Conservation (phyloP, 1,140 invertebrate species). For the Steinernema feltiae region DNA sequence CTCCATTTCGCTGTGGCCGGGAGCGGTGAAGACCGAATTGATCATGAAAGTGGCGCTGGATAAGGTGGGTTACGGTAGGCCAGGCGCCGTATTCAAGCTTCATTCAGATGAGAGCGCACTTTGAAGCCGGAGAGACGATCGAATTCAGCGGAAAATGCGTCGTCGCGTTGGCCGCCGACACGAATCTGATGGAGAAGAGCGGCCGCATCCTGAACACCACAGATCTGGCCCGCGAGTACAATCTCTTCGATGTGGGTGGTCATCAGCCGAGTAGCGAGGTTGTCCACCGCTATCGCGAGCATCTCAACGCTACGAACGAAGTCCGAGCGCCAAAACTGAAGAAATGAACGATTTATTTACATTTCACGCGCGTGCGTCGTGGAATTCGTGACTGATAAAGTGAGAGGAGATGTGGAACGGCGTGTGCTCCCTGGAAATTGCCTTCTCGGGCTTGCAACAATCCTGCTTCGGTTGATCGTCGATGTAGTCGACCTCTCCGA, state of each 20-base stretch:
- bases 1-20: slow-evolving; percentile 61
- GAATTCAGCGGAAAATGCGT: slow-evolving; percentile 58
- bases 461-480: neutral
- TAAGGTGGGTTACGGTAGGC: neutral
- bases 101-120: slow-evolving; percentile 25
- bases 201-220: slow-evolving; percentile 54
- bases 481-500: neutral
- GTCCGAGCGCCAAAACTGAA: neutral
- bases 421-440: neutral
- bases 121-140: slow-evolving; percentile 50
- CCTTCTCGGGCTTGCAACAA: neutral
- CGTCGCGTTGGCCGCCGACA: slow-evolving; percentile 54
- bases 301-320: neutral
- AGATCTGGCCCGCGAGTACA: slow-evolving; percentile 57
- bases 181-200: slow-evolving; percentile 57
- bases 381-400: neutral
- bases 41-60: slow-evolving; percentile 18
- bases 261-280: neutral
- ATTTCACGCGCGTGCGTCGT: no score
- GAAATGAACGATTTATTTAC: neutral
- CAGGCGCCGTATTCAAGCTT: neutral
- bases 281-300: neutral
- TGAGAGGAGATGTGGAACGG: neutral
- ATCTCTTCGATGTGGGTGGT: slow-evolving; percentile 58
- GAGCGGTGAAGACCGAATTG: slow-evolving; percentile 60